A percentile compares a stretch with the other conserved stretches of the same genome.
phyloP scores from a whole-genome alignment of 2,797 vertebrate genomes.

The Lemur catta region DNA sequence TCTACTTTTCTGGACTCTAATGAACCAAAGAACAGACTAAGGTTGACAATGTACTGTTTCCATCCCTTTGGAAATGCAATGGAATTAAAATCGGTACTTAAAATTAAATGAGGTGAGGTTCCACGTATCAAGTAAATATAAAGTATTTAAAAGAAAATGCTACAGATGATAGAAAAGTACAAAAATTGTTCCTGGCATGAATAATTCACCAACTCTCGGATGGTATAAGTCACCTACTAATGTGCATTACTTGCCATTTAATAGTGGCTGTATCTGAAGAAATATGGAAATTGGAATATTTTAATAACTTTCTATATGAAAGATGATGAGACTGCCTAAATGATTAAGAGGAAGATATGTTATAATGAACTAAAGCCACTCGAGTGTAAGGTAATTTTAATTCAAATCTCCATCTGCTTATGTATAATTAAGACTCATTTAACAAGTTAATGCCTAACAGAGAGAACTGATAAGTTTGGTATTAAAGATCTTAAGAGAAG shows the following conservation, averaged over 20 bases:
- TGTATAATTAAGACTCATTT: constrained; percentile 93
- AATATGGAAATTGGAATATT: constrained; percentile 89
- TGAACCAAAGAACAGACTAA: background rate
- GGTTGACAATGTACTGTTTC: background rate
- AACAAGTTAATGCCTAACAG: constrained; percentile 91
- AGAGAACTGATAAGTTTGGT: constrained; percentile 87
- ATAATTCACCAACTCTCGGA: constrained; percentile 85
- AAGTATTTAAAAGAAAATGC: constrained; percentile 82
- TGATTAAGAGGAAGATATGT: constrained; percentile 93
- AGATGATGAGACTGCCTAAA: constrained; percentile 90
- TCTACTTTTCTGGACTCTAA: background rate
- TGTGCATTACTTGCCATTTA: constrained; percentile 86
- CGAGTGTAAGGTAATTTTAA: constrained; percentile 94
- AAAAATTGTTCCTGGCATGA: constrained; percentile 84
- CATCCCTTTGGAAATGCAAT: constrained; percentile 37
- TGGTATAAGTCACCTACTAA: constrained; percentile 85
- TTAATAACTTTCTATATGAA: constrained; percentile 89
- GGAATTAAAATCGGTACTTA: constrained; percentile 72
- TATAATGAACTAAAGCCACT: constrained; percentile 95
- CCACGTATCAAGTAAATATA: constrained; percentile 80
- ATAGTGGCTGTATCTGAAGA: constrained; percentile 88
- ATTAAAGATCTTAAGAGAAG: constrained; percentile 88
- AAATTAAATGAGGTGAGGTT: constrained; percentile 80
- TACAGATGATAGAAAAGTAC: constrained; percentile 82
- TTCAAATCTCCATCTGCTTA: constrained; percentile 95